Evolutionary conservation across 2,888 invertebrate genomes (phyloP), one percentile per base, ranked within the genome.

Genomic region (Philhelius pedissequus): DNA sequence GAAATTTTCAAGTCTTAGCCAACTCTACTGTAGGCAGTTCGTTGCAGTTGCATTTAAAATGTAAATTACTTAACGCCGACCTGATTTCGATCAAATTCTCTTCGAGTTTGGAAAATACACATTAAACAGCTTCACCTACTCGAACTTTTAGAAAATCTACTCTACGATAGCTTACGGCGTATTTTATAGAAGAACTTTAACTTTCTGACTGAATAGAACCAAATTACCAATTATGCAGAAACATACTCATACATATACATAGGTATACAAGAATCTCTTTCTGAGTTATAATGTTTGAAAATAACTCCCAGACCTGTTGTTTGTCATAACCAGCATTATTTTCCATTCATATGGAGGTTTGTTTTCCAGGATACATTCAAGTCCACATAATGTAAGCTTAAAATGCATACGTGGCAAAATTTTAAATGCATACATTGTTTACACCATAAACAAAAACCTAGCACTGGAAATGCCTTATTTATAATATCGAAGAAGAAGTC

Each of bases 361-460:
- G n/a, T 32, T 71, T 45, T 74, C 20, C 22, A 20, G 58, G 8
- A 22, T 38, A 1, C 60, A 25, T 18, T 25, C 13, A 27, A 43
- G 27, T 15, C 15, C 58, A 22, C 15, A 58, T 1, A 20, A 62
- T 11, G 11, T 43, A 62, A 32, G 18, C 11, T 32, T 20, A 56
- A 5, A 56, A 11, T 30, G 45, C 25, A 25, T 22, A 54, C 64
- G 54, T 64, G 73, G 75, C 66, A 79, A 68, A 74, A 76, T 71
- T 80, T 64, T 68, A 71, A 68, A 80, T 71, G 84, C 80, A 80
- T 50, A 80, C 80, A 84, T 75, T 84, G 83, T 75, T 74, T 84
- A 79, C 75, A 70, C 25, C 58, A 56, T 66, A 75, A 76, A 76
- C 64, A 75, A 62, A 48, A 74, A 13, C 25, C 35, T 20, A 18